These are phyloP conservation scores for Oreortyx pictus DNA, from an alignment of 2,797 vertebrate genomes.

Conservation along the genomic window DNA sequence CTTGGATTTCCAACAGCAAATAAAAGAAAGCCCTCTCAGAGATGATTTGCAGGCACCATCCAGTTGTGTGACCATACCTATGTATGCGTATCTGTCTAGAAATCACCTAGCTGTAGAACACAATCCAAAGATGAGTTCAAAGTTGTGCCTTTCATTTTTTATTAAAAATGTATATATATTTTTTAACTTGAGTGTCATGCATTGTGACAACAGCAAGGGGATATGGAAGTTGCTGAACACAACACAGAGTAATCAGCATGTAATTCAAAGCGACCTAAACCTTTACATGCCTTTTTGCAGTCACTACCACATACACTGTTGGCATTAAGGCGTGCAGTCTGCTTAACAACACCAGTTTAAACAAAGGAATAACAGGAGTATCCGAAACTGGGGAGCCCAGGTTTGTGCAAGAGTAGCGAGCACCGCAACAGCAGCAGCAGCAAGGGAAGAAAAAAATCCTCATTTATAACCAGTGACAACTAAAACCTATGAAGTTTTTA, in stretches of 20 bases:
- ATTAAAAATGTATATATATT: neutral
- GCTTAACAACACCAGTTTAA: neutral
- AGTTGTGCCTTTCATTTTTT: neutral
- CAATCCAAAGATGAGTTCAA: neutral
- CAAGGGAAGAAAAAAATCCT: constrained; percentile 52
- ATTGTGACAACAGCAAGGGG: neutral
- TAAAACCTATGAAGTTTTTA: constrained; percentile 87
- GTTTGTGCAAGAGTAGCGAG: constrained; percentile 50
- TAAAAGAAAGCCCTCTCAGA: constrained; percentile 11
- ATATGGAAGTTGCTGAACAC: neutral
- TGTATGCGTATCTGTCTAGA: fast-evolving
- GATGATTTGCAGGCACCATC: neutral
- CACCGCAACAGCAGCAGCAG: neutral
- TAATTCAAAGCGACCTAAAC: constrained; percentile 30
- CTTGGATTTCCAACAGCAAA: neutral
- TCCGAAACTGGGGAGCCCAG: neutral
- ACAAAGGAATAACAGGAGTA: constrained; percentile 54
- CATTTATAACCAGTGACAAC: constrained; percentile 91
- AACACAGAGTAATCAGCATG: fast-evolving
- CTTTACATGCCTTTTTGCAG: constrained; percentile 9
- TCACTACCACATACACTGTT: neutral
- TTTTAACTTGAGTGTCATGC: neutral
- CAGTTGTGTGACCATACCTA: neutral
- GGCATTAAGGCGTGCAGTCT: constrained; percentile 69
- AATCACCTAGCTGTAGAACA: neutral